phyloP scores from a whole-genome alignment of 2,888 invertebrate species.

The Trissolcus japonicus region DNA sequence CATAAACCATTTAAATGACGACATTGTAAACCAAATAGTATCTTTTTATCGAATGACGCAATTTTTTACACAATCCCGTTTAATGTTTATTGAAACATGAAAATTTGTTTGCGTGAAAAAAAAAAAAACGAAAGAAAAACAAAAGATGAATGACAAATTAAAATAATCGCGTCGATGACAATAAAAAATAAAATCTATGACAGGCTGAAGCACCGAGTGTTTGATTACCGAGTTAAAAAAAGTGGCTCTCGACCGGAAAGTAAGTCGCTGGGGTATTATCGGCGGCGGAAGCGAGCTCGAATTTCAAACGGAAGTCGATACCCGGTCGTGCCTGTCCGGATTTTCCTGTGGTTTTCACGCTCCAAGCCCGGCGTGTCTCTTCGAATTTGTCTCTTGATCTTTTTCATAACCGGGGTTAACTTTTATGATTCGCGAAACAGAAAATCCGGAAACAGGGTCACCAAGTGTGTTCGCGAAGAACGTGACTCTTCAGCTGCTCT shows the following conservation, averaged over 20 bases:
- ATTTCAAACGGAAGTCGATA: slow-evolving; percentile 57
- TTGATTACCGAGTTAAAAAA: slow-evolving; percentile 49
- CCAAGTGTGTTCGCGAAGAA: slow-evolving; percentile 19
- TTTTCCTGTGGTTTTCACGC: slow-evolving; percentile 36
- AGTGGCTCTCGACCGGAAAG: slow-evolving; percentile 44
- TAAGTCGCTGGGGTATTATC: slow-evolving; percentile 36
- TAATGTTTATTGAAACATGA: no score
- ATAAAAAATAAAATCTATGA: slow-evolving; percentile 9
- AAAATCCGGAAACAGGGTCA: slow-evolving; percentile 47
- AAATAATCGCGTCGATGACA: slow-evolving; percentile 13
- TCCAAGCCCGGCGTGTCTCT: background rate
- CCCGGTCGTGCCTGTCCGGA: slow-evolving; percentile 19
- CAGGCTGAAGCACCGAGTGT: slow-evolving; percentile 12
- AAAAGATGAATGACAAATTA: slow-evolving; percentile 14
- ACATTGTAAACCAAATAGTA: no score
- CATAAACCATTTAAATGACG: no score
- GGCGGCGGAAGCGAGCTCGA: slow-evolving; percentile 55
- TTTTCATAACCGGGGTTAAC: slow-evolving; percentile 23
- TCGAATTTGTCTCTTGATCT: slow-evolving; percentile 19
- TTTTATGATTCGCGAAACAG: slow-evolving; percentile 27
- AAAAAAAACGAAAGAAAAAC: no score
- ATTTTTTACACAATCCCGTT: no score
- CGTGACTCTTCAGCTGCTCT: slow-evolving; percentile 4
- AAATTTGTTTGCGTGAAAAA: no score
- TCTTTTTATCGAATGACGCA: no score